Evolutionary conservation across 2,797 vertebrate species (phyloP).

Genomic region (Alectoris magna): DNA sequence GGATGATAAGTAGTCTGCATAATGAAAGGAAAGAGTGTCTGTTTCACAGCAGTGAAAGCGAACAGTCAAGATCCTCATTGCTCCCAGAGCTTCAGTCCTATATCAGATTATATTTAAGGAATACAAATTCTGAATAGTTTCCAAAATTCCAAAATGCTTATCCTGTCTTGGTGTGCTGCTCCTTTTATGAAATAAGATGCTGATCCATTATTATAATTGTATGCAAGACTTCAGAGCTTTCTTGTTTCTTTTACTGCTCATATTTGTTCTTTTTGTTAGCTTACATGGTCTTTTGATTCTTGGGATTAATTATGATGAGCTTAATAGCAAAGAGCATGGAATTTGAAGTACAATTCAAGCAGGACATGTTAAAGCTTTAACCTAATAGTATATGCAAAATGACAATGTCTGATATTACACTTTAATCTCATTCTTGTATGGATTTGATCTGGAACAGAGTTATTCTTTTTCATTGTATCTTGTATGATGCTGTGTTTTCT

Average conservation of each 20-base stretch:
- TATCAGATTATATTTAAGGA: not conserved
- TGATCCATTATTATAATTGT: not conserved
- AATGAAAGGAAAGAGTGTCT: not conserved
- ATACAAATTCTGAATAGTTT: not conserved
- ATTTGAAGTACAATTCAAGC: not conserved
- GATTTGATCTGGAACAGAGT: not conserved
- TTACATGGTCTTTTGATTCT: not conserved
- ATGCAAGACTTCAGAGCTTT: not conserved
- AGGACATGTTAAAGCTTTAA: not conserved
- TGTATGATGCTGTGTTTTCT: not conserved
- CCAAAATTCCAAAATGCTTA: not conserved
- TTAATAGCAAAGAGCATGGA: not conserved
- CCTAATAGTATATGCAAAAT: not conserved
- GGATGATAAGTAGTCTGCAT: not conserved
- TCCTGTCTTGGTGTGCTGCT: not conserved
- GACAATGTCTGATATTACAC: not conserved
- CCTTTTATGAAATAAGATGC: not conserved
- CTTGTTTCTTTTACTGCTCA: not conserved
- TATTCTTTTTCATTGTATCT: not conserved
- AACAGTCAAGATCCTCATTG: not conserved
- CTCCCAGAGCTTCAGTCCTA: not conserved
- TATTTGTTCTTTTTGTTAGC: not conserved
- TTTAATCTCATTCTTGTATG: not conserved
- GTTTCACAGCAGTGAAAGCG: no score
- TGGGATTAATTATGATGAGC: not conserved